Evolutionary conservation across 2,797 vertebrate genomes (phyloP), one percentile per base, ranked within the genome.

Genomic region (Salmo trutta): DNA sequence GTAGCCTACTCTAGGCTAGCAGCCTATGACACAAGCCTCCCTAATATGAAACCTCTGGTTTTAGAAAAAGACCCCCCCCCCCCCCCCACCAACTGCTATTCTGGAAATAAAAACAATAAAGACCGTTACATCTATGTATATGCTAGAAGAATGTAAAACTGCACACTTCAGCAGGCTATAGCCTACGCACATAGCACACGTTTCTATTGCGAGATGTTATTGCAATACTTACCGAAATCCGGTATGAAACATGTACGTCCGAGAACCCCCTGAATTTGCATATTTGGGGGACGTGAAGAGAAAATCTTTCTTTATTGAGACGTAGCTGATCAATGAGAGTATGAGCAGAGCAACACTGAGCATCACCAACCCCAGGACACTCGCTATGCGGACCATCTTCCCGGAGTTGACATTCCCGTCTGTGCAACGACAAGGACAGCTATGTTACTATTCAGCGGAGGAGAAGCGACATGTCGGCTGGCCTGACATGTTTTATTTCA

Each of bases 271-370:
- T 27, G 93, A 87, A 73, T 92, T 95, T 88, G 95, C 94, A 82
- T 96, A 97, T 85, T 95, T 96, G 77, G 96, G 95, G 85, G 95
- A 92, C 80, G 95, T 95, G 92, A 97, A 96, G 91, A 97, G 95
- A 88, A 97, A 96, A 90, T 98, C 97, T 94, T 97, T 99, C 93
- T 96, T 97, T 88, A 98, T 96, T 81, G 97, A 98, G 82, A 98
- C 97, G 91, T 98, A 99, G 95, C 97, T 98, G 95, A 99, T 97
- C 90, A 99, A 94, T 56, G 97, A 99, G 81, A 99, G 90, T 91
- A 98, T 96, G 91, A 99, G 95, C 88, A 99, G 92, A 75, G 96
- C 97, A 73, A 98, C 95, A 91, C 97, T 98, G 87, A 98, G 96
- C 95, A 98, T 98, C 84, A 98, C 91, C 82, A 98, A 95, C 85